Evolutionary conservation across 2,888 invertebrate genomes (phyloP).

Genomic region (Macrostomum cliftonense): DNA sequence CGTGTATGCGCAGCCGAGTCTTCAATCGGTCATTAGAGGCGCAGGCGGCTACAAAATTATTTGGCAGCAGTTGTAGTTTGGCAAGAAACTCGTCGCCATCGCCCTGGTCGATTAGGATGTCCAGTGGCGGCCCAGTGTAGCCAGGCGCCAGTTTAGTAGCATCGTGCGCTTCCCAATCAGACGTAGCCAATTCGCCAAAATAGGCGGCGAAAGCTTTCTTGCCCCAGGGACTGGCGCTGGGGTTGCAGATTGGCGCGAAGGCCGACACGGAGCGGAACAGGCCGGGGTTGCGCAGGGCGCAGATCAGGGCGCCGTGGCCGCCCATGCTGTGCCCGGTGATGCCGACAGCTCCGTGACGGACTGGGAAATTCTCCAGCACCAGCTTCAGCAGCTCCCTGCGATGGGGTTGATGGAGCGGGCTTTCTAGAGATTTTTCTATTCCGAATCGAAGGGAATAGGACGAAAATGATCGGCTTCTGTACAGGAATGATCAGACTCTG

Average conservation of each 20-base stretch:
- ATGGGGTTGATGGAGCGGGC: background rate
- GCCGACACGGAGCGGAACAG: constrained; percentile 63
- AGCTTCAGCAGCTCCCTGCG: constrained; percentile 47
- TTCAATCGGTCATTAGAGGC: constrained; percentile 47
- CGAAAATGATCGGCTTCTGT: too few relatives aligned
- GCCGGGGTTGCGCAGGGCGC: constrained; percentile 71
- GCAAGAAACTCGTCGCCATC: constrained; percentile 58
- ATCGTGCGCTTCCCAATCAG: constrained; percentile 53
- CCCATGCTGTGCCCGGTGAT: constrained; percentile 66
- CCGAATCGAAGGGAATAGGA: too few relatives aligned
- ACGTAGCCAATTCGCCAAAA: constrained; percentile 40
- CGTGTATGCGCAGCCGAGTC: constrained; percentile 26
- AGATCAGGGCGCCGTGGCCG: constrained; percentile 81
- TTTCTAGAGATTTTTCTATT: background rate
- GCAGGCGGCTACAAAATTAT: constrained; percentile 58
- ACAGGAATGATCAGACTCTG: too few relatives aligned
- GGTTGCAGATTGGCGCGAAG: constrained; percentile 83
- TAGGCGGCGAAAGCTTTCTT: constrained; percentile 55
- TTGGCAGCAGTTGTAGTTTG: constrained; percentile 59
- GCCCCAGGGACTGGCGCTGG: constrained; percentile 66
- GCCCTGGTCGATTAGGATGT: constrained; percentile 78
- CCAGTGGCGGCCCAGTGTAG: constrained; percentile 63
- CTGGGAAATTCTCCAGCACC: constrained; percentile 55
- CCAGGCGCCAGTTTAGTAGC: constrained; percentile 59
- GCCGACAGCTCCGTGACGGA: constrained; percentile 29